Conservation (phyloP, 2,797 vertebrate genomes). For the Rhincodon typus region DNA sequence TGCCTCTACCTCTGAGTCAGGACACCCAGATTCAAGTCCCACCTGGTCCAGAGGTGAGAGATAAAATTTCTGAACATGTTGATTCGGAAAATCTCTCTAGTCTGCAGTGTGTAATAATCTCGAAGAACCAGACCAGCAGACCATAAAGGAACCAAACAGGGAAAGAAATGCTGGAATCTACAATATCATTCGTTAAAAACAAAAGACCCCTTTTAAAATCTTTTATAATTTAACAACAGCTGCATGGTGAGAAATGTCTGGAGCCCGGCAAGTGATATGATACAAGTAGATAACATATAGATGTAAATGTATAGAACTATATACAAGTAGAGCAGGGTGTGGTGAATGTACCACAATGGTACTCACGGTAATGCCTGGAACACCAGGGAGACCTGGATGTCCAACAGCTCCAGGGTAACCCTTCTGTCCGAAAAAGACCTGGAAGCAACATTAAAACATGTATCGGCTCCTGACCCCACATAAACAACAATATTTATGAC, state of each 20-base stretch:
- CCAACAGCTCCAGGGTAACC: constrained; percentile 62
- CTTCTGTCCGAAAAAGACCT: constrained; percentile 46
- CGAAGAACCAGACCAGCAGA: background rate
- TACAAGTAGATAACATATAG: no score
- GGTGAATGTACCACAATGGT: background rate
- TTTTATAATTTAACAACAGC: background rate
- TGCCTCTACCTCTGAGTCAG: no score
- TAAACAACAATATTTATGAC: background rate
- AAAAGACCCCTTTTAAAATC: background rate
- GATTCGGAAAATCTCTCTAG: no score
- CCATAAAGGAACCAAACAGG: background rate
- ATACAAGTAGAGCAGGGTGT: background rate
- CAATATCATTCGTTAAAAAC: background rate
- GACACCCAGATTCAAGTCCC: no score
- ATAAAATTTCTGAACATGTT: no score
- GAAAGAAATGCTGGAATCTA: background rate
- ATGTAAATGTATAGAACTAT: no score
- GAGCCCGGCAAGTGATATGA: background rate
- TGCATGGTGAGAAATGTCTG: background rate
- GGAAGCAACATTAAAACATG: background rate
- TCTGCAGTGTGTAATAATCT: background rate
- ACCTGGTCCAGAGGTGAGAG: no score
- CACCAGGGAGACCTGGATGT: constrained; percentile 65
- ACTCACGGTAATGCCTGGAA: constrained; percentile 68
- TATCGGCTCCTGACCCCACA: background rate